A percentile compares a stretch with the other conserved stretches of the same genome.
These are phyloP conservation scores for Fopius arisanus DNA, from an alignment of 1,140 invertebrate genomes.

Conservation along the genomic window DNA sequence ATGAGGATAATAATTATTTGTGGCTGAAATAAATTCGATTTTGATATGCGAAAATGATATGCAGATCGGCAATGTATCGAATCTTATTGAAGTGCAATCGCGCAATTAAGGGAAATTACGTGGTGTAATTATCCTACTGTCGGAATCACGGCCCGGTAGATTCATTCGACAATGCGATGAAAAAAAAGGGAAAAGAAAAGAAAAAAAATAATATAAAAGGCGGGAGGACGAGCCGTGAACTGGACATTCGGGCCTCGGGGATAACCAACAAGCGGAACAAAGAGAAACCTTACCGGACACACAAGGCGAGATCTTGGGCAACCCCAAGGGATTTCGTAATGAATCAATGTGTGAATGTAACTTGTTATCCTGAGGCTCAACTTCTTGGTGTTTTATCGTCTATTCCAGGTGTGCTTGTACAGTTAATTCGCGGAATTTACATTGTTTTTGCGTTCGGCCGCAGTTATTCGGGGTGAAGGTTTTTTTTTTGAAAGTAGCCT, in stretches of 20 bases:
- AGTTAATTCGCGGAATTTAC: neutral
- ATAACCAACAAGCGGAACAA: slow-evolving; percentile 27
- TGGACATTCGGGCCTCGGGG: slow-evolving; percentile 22
- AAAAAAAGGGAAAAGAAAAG: neutral
- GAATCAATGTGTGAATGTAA: slow-evolving; percentile 7
- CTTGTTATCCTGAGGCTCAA: neutral
- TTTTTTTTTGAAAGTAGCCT: too few species aligned
- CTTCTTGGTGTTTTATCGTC: neutral
- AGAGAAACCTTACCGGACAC: slow-evolving; percentile 20
- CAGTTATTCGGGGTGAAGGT: too few species aligned
- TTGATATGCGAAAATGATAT: neutral
- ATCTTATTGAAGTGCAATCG: slow-evolving; percentile 6
- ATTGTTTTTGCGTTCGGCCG: neutral
- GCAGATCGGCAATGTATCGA: neutral
- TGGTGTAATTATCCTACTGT: slow-evolving; percentile 7
- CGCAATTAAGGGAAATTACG: slow-evolving; percentile 15
- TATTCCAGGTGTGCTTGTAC: neutral
- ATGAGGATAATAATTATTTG: too few species aligned
- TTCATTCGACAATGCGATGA: slow-evolving; percentile 18
- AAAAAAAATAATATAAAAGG: slow-evolving; percentile 2
- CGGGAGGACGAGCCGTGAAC: slow-evolving; percentile 12
- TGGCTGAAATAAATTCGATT: too few species aligned
- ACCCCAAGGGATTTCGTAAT: slow-evolving; percentile 22
- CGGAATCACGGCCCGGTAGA: slow-evolving; percentile 15
- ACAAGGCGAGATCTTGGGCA: slow-evolving; percentile 16